These are phyloP conservation scores for Allacma fusca DNA, from an alignment of 2,888 invertebrate genomes.

Conservation along the genomic window DNA sequence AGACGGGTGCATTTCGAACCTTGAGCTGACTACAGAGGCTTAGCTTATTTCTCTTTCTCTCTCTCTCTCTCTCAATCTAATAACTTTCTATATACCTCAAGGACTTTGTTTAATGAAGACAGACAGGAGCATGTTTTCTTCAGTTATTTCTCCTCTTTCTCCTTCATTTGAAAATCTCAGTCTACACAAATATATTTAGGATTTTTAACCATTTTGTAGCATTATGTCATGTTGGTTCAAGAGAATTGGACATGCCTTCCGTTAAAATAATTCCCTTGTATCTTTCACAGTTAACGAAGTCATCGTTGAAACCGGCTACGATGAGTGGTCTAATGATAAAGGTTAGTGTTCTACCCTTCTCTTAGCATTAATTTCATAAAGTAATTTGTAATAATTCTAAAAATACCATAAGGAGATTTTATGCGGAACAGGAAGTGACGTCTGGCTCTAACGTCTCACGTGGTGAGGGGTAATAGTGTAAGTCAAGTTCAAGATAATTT, in stretches of 20 bases:
- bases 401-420: not conserved
- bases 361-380: not conserved
- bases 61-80: slow-evolving; percentile 31
- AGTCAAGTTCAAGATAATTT: slow-evolving; percentile 5
- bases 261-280: no score
- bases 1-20: slow-evolving; percentile 2
- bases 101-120: slow-evolving; percentile 37
- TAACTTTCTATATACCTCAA: slow-evolving; percentile 31
- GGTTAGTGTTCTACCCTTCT: slow-evolving; percentile 42
- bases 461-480: not conserved
- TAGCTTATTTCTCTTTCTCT: not conserved
- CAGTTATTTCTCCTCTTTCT: not conserved
- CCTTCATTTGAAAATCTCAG: slow-evolving; percentile 4
- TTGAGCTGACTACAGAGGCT: slow-evolving; percentile 13
- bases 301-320: slow-evolving; percentile 53
- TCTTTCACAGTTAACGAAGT: slow-evolving; percentile 53
- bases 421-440: no score
- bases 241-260: no score
- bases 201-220: not conserved
- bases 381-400: no score
- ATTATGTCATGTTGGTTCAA: not conserved
- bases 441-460: no score
- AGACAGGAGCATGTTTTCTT: slow-evolving; percentile 24
- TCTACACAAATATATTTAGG: not conserved
- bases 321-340: slow-evolving; percentile 51